Conservation (phyloP, 1,140 invertebrate species). For the Hylaeus volcanicus region DNA sequence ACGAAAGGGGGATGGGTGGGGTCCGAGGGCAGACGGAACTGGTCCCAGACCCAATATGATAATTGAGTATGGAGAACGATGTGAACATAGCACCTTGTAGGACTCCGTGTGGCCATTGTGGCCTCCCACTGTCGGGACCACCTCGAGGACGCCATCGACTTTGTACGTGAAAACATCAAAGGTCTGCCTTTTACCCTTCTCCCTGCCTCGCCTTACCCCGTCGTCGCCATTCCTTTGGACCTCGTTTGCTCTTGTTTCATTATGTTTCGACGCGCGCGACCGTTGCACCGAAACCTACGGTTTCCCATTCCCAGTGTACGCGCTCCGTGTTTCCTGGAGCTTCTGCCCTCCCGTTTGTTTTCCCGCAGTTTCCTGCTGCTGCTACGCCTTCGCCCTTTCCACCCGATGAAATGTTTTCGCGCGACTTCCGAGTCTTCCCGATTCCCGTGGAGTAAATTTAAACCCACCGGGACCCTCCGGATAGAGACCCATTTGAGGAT, state of each 20-base stretch:
- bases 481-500: background rate
- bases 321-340: slow-evolving; percentile 10
- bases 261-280: slow-evolving; percentile 24
- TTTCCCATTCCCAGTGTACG: background rate
- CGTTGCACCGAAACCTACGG: background rate
- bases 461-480: background rate
- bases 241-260: slow-evolving; percentile 50
- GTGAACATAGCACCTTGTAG: slow-evolving; percentile 70
- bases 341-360: slow-evolving; percentile 24
- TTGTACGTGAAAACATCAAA: slow-evolving; percentile 59
- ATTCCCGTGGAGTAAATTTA: background rate
- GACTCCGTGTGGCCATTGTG: slow-evolving; percentile 56
- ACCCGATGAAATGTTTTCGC: background rate
- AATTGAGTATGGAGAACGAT: slow-evolving; percentile 71
- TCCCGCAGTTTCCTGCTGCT: background rate
- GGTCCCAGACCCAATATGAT: slow-evolving; percentile 71
- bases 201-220: background rate
- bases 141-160: slow-evolving; percentile 52
- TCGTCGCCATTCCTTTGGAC: background rate
- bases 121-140: slow-evolving; percentile 56
- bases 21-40: slow-evolving; percentile 56
- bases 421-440: too few relatives aligned
- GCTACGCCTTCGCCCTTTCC: background rate
- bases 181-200: slow-evolving; percentile 40
- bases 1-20: slow-evolving; percentile 26